Conservation (phyloP, 2,888 invertebrate species). For the Lepidocyrtinus sp. region DNA sequence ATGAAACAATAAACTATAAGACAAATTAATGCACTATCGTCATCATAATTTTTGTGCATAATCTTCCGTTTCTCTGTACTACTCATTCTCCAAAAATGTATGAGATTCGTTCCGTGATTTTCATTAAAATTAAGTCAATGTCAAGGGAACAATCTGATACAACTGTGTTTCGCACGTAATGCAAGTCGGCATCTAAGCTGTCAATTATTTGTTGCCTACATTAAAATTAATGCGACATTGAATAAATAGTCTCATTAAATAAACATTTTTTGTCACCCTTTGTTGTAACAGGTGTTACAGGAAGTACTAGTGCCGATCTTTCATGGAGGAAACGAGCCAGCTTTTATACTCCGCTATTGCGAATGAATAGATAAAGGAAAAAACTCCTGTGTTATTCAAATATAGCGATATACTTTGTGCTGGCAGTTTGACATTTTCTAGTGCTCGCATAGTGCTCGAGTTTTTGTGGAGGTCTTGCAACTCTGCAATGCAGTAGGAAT, state of each 20-base stretch:
- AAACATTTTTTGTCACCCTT: background rate
- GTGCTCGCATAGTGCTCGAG: background rate
- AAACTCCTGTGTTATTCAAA: background rate
- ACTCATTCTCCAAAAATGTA: too few relatives aligned
- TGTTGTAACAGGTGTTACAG: constrained; percentile 10
- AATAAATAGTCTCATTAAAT: background rate
- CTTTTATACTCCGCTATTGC: too few relatives aligned
- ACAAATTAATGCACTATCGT: too few relatives aligned
- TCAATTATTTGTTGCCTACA: background rate
- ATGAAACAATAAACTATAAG: too few relatives aligned
- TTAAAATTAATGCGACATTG: background rate
- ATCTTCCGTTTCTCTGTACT: too few relatives aligned
- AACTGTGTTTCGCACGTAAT: background rate
- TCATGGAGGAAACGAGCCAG: background rate
- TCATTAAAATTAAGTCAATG: background rate
- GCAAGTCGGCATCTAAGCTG: background rate
- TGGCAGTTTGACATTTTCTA: background rate
- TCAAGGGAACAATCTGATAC: background rate
- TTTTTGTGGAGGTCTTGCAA: background rate
- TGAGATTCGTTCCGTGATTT: too few relatives aligned
- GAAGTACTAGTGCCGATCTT: background rate
- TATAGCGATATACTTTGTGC: background rate
- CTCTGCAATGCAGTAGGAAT: constrained; percentile 8
- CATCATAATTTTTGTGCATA: too few relatives aligned
- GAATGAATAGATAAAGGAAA: background rate